Base-by-base conservation (phyloP, 2,113 vertebrate genomes). In the Tragelaphus buxtoni region DNA sequence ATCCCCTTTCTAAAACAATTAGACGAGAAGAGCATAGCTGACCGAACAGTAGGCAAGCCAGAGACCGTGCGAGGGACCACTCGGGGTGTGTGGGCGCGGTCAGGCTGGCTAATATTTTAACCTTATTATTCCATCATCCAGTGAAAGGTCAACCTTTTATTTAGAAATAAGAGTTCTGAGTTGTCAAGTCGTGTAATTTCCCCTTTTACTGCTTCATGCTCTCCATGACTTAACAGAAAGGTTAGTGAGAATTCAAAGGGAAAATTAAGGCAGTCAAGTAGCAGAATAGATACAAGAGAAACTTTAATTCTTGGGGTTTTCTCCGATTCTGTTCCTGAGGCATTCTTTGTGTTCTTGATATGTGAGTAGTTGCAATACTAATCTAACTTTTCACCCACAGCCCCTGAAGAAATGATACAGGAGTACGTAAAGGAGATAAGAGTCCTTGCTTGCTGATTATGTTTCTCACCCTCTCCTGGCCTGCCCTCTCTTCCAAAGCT, bases 161-260 rank as follows among this genome's bases (percentile, higher is more conserved):
- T 93, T 95, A 93, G 96, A 97, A 94, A 85, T 87, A 53, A 87
- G 82, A 83, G 58, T 81, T 91, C 30, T 79, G 58, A 63, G 83
- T 65, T 76, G 22, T 55, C 74, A 91, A 80, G 79, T 61, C 2
- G 1, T 80, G 63, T 74, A 79, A 91, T 97, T 93, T 93, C 42
- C 80, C 80, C 74, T 77, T 90, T 95, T 60, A 76, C 20, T 58
- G 42, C 32, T 45, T 95, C 83, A 11, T 55, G 30, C 35, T 85
- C 7, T 94, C 47, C 53, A 80, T 51, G 7, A 17, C 91, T 58
- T 81, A 83, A 89, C 22, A 90, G 81, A 96, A 83, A 79, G 9
- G 2, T 65, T 95, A 95, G 58, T n/a, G 92, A 95, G 83, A 93
- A 74, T 94, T 97, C 35, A 80, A 51, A 88, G 32, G 39, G 53